Base-by-base conservation (phyloP, 2,797 vertebrate genomes). In the Champsocephalus esox region DNA sequence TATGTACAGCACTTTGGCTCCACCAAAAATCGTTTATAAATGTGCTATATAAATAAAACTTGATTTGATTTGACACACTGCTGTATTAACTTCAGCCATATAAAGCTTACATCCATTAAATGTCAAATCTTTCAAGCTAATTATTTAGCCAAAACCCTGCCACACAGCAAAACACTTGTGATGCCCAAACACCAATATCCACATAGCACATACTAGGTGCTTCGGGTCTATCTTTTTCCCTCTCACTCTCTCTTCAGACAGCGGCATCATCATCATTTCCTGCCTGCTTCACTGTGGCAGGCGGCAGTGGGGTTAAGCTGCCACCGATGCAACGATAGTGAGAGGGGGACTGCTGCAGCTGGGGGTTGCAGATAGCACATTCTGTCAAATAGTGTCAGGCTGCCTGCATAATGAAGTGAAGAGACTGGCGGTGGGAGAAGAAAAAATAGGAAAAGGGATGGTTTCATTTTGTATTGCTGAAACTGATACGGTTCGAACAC, bases 341-440 rank as follows among this genome's bases (percentile, higher is more conserved):
- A 88, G 80, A 80, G 68, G 79, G 75, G 75, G 34, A 38, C 34
- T 38, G 84, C 90, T 92, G 92, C 93, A 94, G 94, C 94, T 96
- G 95, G 93, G 94, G 92, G 94, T 87, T 92, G 88, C 80, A 94
- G 95, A 96, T 96, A 95, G 94, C 92, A 88, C 92, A 91, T 93
- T 92, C 93, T 95, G 95, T 92, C 94, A 95, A 93, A 91, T 54
- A 76, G 88, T 92, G 90, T 95, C 94, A 94, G 91, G 93, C 93
- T 94, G 94, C 88, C 93, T 95, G 92, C 90, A 94, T 95, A 95
- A 95, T 94, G 92, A 96, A 92, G 90, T 84, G 93, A 88, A 87
- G 73, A 83, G 81, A 82, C 86, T 46, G 57, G 83, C 49, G 38
- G 72, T 70, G 70, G 79, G 66, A 89, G 85, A 88, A 62, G 48